Conservation (phyloP, 2,113 vertebrate species). For the Todiramphus chloris region DNA sequence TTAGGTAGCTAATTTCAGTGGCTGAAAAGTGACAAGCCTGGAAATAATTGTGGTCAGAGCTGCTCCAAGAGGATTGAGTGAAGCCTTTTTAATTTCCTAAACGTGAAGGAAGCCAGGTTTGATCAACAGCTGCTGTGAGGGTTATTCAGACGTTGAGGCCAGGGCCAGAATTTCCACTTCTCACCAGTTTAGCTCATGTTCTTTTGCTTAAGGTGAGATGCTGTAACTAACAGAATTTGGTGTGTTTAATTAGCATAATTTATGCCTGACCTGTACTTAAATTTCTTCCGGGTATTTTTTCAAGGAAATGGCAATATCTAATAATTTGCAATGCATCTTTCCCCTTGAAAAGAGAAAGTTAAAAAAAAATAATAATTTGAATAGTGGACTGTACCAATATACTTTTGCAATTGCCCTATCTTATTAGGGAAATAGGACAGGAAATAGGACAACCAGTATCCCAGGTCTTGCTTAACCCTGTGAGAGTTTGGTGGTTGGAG, state of each 20-base stretch:
- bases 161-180: not conserved
- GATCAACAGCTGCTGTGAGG: not conserved
- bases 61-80: not conserved
- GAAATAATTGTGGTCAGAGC: not conserved
- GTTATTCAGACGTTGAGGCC: not conserved
- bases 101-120: not conserved
- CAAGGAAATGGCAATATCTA: not conserved
- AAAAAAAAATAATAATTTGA: not conserved
- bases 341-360: not conserved
- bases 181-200: not conserved
- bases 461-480: not conserved
- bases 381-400: not conserved
- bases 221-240: not conserved
- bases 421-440: not conserved
- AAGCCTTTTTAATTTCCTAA: not conserved
- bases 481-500: not conserved
- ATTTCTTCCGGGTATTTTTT: not conserved
- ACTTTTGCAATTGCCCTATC: not conserved
- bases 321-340: not conserved
- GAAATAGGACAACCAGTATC: not conserved
- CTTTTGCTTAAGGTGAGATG: not conserved
- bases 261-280: not conserved
- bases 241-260: not conserved
- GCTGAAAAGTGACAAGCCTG: not conserved
- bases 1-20: not conserved